These are phyloP conservation scores for Drosophila leontia DNA, from an alignment of 1,140 invertebrate genomes.

Conservation along the genomic window DNA sequence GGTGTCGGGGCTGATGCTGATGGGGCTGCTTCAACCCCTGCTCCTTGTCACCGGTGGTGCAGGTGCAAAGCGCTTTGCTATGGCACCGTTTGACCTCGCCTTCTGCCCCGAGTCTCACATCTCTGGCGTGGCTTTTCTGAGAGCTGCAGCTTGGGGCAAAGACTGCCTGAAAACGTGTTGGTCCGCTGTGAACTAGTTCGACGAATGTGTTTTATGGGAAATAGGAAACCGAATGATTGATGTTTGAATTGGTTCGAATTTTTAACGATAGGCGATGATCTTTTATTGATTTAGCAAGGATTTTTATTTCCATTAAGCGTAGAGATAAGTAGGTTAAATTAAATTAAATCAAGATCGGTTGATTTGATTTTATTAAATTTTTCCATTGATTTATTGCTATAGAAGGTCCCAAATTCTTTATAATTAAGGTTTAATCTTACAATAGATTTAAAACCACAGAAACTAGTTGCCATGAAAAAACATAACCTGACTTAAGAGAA, in stretches of 20 bases:
- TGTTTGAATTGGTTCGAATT: constrained; percentile 24
- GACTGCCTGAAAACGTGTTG: constrained; percentile 38
- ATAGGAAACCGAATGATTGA: constrained; percentile 33
- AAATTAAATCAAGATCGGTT: too few species aligned
- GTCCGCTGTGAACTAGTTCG: constrained; percentile 40
- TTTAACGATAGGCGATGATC: constrained; percentile 28
- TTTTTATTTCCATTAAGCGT: constrained; percentile 8
- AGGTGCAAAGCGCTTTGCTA: constrained; percentile 50
- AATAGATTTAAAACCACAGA: too few species aligned
- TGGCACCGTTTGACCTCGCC: constrained; percentile 49
- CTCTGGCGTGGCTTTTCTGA: constrained; percentile 16
- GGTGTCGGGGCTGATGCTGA: constrained; percentile 14
- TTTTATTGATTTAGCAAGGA: constrained; percentile 12
- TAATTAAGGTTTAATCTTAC: neutral
- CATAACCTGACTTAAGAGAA: too few species aligned
- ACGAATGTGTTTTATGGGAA: constrained; percentile 32
- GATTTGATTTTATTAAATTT: neutral
- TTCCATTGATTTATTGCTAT: neutral
- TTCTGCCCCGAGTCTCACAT: constrained; percentile 10
- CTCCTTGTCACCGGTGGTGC: constrained; percentile 17
- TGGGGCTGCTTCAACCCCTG: constrained; percentile 18
- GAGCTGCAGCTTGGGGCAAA: constrained; percentile 10
- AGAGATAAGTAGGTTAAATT: neutral
- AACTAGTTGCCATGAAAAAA: too few species aligned
- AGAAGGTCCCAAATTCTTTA: neutral